Evolutionary conservation across 2,797 vertebrate genomes (phyloP).

Genomic region (Lerista edwardsae): DNA sequence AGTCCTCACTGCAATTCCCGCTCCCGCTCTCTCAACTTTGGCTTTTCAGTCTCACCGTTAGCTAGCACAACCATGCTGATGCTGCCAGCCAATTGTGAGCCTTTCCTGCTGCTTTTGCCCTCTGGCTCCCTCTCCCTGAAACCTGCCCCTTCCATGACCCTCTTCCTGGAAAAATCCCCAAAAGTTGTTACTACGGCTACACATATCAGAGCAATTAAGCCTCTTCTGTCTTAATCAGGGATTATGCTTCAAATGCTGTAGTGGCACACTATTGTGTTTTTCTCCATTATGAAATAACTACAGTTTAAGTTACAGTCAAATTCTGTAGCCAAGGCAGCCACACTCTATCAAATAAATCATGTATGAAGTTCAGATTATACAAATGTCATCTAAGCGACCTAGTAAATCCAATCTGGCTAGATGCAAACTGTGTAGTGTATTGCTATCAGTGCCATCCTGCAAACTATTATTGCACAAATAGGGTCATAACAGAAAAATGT

Average conservation of each 20-base stretch:
- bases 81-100: neutral
- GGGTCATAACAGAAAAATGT: neutral
- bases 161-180: conserved; percentile 4
- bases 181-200: neutral
- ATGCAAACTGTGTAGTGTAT: neutral
- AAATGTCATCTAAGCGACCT: neutral
- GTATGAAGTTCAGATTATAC: neutral
- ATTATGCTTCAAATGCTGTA: neutral
- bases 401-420: neutral
- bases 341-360: neutral
- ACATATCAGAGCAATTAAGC: conserved; percentile 6
- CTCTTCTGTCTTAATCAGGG: neutral
- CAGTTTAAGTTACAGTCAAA: neutral
- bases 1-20: neutral
- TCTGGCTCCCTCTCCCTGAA: neutral
- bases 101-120: neutral
- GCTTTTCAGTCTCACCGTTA: neutral
- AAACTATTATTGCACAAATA: neutral
- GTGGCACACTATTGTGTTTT: neutral
- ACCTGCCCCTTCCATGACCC: conserved; percentile 3
- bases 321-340: neutral
- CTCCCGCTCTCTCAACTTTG: neutral
- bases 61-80: neutral
- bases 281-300: neutral
- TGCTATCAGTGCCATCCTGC: neutral